Evolutionary conservation across 2,797 vertebrate species (phyloP).

Genomic region (Propithecus deckenii): DNA sequence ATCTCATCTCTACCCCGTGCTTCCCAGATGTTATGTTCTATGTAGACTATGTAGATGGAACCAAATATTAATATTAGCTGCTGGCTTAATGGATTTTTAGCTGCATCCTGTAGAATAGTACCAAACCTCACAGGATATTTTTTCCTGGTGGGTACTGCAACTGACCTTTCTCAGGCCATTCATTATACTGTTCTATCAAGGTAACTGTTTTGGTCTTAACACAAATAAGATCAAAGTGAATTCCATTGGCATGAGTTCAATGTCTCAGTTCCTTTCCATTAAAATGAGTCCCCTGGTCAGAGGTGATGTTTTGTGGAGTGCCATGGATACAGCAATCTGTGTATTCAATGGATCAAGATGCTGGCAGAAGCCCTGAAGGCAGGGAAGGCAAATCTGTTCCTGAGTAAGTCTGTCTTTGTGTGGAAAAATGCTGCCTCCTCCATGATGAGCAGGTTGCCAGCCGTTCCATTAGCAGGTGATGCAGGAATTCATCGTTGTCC

Average conservation of each 20-base stretch:
- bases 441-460: background rate
- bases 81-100: background rate
- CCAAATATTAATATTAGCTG: background rate
- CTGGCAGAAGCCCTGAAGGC: background rate
- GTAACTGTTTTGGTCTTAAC: background rate
- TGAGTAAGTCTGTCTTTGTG: background rate
- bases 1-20: background rate
- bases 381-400: background rate
- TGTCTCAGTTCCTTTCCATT: background rate
- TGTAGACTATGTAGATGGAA: background rate
- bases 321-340: background rate
- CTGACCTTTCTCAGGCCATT: background rate
- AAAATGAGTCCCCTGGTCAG: background rate
- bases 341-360: background rate
- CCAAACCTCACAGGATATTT: background rate
- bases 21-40: background rate
- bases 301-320: background rate
- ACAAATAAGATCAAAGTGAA: constrained; percentile 38
- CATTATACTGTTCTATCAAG: background rate
- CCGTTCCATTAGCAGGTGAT: background rate
- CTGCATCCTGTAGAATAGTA: background rate
- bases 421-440: background rate
- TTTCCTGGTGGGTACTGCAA: background rate
- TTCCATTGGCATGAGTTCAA: background rate
- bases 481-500: background rate